phyloP scores from a whole-genome alignment of 2,113 vertebrate species.

The Gnathonemus echidnorhynchus region DNA sequence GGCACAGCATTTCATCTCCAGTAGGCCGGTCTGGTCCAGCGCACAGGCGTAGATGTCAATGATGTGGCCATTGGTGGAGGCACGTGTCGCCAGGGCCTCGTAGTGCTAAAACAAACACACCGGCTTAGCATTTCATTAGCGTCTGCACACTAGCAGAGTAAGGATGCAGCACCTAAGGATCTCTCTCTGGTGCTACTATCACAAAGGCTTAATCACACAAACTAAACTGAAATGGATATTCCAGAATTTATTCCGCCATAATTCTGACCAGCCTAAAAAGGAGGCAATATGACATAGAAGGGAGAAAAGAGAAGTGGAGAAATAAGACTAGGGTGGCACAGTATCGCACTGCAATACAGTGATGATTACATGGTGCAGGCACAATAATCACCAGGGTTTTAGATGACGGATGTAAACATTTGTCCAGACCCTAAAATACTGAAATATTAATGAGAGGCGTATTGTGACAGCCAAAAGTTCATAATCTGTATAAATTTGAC shows the following conservation, averaged over 20 bases:
- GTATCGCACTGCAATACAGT: background rate
- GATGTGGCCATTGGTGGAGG: constrained; percentile 84
- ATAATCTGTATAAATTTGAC: background rate
- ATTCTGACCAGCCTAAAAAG: background rate
- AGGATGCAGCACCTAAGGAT: background rate
- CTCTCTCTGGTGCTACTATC: background rate
- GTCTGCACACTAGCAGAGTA: background rate
- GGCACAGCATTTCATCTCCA: constrained; percentile 96
- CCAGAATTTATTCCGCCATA: background rate
- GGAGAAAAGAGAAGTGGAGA: background rate
- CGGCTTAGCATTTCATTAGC: background rate
- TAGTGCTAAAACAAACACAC: constrained; percentile 69
- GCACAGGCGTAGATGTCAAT: constrained; percentile 96
- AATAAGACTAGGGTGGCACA: background rate
- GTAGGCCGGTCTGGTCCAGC: constrained; percentile 87
- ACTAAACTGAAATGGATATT: background rate
- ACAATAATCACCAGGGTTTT: background rate
- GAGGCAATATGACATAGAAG: background rate
- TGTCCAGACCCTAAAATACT: background rate
- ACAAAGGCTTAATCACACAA: background rate
- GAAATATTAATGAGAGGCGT: background rate
- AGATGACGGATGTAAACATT: background rate
- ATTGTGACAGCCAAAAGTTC: background rate
- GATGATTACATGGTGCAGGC: background rate
- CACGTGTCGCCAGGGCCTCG: constrained; percentile 83